These are phyloP conservation scores for Paratrypauchen microcephalus DNA, from an alignment of 2,797 vertebrate genomes.

Conservation along the genomic window DNA sequence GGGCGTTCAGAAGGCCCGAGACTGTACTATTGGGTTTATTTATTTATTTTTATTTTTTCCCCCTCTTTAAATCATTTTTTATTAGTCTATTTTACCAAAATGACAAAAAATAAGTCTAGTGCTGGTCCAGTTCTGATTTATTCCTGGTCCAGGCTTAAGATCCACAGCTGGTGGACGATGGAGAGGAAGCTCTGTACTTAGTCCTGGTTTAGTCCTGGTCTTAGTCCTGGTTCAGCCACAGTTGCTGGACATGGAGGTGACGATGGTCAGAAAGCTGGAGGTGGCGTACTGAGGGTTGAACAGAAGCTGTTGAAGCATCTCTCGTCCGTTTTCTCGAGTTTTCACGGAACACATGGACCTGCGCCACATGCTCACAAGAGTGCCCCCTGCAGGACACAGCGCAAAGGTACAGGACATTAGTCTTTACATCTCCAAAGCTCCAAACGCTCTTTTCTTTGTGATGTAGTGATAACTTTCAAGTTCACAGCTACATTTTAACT, in stretches of 20 bases:
- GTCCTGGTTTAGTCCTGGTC: background rate
- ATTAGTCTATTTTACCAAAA: no score
- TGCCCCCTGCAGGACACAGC: constrained; percentile 41
- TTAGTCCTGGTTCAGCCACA: constrained; percentile 42
- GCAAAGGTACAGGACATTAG: background rate
- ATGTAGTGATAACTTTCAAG: no score
- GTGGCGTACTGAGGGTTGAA: constrained; percentile 53
- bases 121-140: background rate
- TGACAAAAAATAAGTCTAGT: background rate
- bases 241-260: constrained; percentile 40
- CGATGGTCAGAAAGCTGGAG: constrained; percentile 48
- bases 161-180: no score
- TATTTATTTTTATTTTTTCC: no score
- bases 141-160: no score
- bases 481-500: no score
- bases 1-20: no score
- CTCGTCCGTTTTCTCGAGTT: constrained; percentile 62
- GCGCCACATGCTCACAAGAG: constrained; percentile 54
- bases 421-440: no score
- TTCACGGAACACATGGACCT: constrained; percentile 67
- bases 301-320: constrained; percentile 60
- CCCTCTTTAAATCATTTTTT: no score
- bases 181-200: no score
- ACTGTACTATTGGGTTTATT: no score
- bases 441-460: no score